A percentile compares a stretch with the other conserved stretches of the same genome.
phyloP scores from a whole-genome alignment of 2,888 invertebrate genomes.

The Odontocolon sp. region DNA sequence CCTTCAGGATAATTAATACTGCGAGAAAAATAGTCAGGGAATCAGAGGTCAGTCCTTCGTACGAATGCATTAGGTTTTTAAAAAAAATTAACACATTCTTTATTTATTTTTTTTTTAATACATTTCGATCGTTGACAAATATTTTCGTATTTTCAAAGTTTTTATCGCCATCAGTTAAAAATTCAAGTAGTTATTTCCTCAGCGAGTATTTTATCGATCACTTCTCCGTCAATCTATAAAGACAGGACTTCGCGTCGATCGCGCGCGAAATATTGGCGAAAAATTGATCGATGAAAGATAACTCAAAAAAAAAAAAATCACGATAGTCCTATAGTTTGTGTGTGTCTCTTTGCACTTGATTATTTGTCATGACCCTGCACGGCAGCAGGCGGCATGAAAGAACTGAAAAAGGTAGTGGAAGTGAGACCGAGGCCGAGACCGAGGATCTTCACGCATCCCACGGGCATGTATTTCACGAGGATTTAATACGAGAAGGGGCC shows the following conservation, averaged over 20 bases:
- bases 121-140: background rate
- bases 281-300: constrained; percentile 4
- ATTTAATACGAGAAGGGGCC: constrained; percentile 76
- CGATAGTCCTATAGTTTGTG: constrained; percentile 64
- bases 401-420: constrained; percentile 84
- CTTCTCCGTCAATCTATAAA: background rate
- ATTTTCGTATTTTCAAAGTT: background rate
- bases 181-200: background rate
- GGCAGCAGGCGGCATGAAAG: constrained; percentile 80
- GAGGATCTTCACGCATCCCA: constrained; percentile 83
- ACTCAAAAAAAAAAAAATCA: constrained; percentile 20
- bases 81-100: too few species aligned
- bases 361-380: constrained; percentile 74
- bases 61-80: too few species aligned
- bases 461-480: constrained; percentile 77
- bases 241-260: background rate
- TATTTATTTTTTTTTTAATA: background rate
- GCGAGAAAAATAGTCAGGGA: too few species aligned
- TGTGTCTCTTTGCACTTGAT: constrained; percentile 76
- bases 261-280: background rate
- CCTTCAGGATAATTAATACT: too few species aligned
- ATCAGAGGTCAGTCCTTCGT: too few species aligned
- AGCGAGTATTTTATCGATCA: background rate
- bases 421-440: constrained; percentile 90
- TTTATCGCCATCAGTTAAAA: background rate